phyloP scores from a whole-genome alignment of 2,797 vertebrate species.

The Austrolebias charrua region DNA sequence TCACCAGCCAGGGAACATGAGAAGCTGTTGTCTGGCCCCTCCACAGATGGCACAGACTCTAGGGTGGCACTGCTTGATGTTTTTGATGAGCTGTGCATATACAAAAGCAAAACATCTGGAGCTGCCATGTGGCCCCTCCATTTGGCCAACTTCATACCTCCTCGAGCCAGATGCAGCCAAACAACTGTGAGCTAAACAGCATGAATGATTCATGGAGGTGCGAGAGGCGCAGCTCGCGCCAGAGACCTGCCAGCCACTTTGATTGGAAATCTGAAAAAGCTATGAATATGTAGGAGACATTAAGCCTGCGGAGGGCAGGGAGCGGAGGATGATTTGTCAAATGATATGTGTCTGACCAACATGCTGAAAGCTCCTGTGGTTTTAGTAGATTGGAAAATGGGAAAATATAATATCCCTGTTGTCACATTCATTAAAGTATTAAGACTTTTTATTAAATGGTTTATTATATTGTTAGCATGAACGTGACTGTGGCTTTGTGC shows the following conservation, averaged over 20 bases:
- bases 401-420: constrained; percentile 64
- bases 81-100: constrained; percentile 86
- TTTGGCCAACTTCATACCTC: constrained; percentile 81
- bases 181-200: constrained; percentile 82
- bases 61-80: constrained; percentile 76
- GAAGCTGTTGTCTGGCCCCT: constrained; percentile 79
- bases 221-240: constrained; percentile 64
- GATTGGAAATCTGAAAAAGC: constrained; percentile 86
- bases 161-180: constrained; percentile 80
- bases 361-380: constrained; percentile 78
- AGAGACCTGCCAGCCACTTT: constrained; percentile 85
- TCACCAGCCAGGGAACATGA: constrained; percentile 60
- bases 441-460: constrained; percentile 55
- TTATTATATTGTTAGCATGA: constrained; percentile 9
- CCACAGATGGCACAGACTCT: constrained; percentile 77
- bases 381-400: constrained; percentile 76
- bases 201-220: constrained; percentile 89
- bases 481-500: constrained; percentile 37
- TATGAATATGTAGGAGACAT: constrained; percentile 87
- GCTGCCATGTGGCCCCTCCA: constrained; percentile 85
- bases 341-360: constrained; percentile 83
- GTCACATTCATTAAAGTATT: constrained; percentile 73
- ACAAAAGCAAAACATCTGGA: constrained; percentile 86
- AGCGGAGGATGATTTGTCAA: constrained; percentile 83
- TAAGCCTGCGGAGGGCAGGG: constrained; percentile 65